Percentiles rank a stretch among this genome's conserved stretches.
These are phyloP conservation scores for Apistogramma diplotaenia DNA, from an alignment of 2,113 vertebrate genomes.

Conservation along the genomic window DNA sequence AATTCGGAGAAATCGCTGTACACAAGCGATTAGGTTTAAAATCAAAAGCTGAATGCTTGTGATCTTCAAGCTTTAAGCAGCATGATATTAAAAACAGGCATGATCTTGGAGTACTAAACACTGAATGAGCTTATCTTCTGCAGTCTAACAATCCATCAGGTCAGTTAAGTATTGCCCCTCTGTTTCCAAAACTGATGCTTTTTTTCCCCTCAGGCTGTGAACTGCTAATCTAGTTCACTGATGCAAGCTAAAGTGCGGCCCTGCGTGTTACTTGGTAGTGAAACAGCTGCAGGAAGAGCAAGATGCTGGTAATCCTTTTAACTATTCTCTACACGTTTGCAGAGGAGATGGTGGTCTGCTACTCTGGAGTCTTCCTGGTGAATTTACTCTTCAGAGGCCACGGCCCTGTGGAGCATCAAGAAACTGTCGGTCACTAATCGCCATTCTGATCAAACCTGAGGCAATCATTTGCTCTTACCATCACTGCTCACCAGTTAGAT, in stretches of 20 bases:
- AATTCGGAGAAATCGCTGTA: background rate
- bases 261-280: conserved; percentile 1
- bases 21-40: background rate
- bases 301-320: conserved; percentile 30
- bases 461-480: conserved; percentile 5
- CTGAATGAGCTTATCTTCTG: background rate
- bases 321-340: conserved; percentile 25
- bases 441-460: background rate
- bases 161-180: background rate
- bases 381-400: conserved; percentile 27
- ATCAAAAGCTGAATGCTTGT: background rate
- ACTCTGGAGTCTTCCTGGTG: conserved; percentile 11
- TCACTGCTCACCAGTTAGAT: background rate
- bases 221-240: conserved; percentile 8
- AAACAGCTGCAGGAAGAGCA: conserved; percentile 41
- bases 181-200: background rate
- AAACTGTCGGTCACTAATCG: conserved; percentile 20
- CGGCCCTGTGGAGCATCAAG: background rate
- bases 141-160: background rate
- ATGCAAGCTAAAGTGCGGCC: conserved; percentile 9
- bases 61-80: background rate
- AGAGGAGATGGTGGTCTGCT: conserved; percentile 30
- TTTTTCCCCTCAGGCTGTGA: background rate
- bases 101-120: background rate
- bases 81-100: background rate